Conservation (phyloP, 2,888 invertebrate genomes). For the Stictocephala bisonia region DNA sequence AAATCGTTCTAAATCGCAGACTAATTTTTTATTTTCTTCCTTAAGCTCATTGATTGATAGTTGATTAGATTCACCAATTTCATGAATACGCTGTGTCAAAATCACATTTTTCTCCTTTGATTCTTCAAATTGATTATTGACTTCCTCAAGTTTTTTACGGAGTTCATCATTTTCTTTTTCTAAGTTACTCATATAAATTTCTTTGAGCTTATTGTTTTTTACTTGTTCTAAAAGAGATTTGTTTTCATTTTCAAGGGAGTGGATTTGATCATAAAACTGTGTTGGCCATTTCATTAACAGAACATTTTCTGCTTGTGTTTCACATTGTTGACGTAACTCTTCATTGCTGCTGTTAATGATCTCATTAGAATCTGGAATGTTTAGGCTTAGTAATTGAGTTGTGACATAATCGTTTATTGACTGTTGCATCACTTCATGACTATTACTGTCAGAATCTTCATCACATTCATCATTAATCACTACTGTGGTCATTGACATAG, state of each 20-base stretch:
- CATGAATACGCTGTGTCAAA: neutral
- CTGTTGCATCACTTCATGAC: conserved; percentile 22
- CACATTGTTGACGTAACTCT: neutral
- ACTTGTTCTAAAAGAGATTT: neutral
- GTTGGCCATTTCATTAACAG: conserved; percentile 22
- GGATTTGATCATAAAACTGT: neutral
- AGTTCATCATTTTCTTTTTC: neutral
- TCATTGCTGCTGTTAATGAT: neutral
- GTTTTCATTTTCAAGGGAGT: neutral
- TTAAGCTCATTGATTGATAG: too few species aligned
- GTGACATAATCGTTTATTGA: conserved; percentile 27
- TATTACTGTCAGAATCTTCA: neutral
- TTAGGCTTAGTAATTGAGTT: neutral
- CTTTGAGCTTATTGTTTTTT: neutral
- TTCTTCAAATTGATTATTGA: neutral
- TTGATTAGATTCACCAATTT: neutral
- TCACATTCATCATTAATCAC: neutral
- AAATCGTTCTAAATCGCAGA: too few species aligned
- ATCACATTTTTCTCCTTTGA: neutral
- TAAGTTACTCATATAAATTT: neutral
- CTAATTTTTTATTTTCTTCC: neutral
- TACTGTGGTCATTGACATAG: neutral
- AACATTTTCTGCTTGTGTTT: conserved; percentile 18
- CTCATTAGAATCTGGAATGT: neutral
- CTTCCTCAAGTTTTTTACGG: neutral